A percentile compares a stretch with the other conserved stretches of the same genome.
These are phyloP conservation scores for Rhinolophus sinicus DNA, from an alignment of 2,113 vertebrate species.

Conservation along the genomic window DNA sequence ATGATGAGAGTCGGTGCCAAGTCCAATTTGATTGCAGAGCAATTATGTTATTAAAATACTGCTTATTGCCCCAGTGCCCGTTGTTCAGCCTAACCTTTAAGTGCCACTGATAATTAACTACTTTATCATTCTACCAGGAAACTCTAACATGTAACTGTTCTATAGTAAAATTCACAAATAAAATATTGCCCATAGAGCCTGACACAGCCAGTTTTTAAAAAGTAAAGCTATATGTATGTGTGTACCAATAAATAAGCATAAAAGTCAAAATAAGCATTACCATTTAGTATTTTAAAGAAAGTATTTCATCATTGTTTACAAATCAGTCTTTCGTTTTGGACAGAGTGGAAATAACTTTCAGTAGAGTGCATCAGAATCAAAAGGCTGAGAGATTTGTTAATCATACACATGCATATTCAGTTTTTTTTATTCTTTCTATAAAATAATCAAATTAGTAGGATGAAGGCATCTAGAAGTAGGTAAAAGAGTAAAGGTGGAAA, in stretches of 20 bases:
- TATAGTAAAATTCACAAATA: constrained; percentile 79
- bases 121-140: constrained; percentile 79
- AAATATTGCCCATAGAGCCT: constrained; percentile 70
- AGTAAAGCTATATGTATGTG: constrained; percentile 72
- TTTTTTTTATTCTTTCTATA: not conserved
- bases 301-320: constrained; percentile 76
- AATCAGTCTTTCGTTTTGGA: constrained; percentile 77
- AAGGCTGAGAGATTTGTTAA: not conserved
- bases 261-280: constrained; percentile 65
- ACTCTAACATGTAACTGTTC: constrained; percentile 79
- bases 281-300: constrained; percentile 79
- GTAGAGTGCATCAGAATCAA: not conserved
- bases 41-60: constrained; percentile 66
- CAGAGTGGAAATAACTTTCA: constrained; percentile 65
- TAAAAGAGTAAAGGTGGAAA: not conserved
- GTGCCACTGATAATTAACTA: constrained; percentile 82
- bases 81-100: constrained; percentile 77
- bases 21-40: constrained; percentile 71
- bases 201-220: constrained; percentile 76
- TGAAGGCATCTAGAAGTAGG: not conserved
- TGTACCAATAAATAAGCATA: constrained; percentile 73
- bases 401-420: not conserved
- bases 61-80: constrained; percentile 49
- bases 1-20: constrained; percentile 1
- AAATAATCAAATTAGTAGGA: not conserved